Percentiles rank a stretch among this genome's conserved stretches.
These are phyloP conservation scores for Stomorhina lunata DNA, from an alignment of 2,888 invertebrate species.

Conservation along the genomic window DNA sequence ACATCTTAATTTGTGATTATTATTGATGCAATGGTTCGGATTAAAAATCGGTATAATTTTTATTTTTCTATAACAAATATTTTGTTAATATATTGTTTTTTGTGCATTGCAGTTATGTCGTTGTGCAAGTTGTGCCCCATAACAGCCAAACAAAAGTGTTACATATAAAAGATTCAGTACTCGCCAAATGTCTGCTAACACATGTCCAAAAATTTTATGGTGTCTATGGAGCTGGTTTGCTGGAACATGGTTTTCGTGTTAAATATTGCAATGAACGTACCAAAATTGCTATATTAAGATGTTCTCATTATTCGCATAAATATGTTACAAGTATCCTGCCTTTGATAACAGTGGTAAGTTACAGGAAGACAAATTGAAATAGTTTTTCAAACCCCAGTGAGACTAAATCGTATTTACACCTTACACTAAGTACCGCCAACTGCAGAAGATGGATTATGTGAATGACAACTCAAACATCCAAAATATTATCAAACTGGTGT, in stretches of 20 bases:
- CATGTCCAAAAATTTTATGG: slow-evolving; percentile 87
- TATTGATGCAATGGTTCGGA: slow-evolving; percentile 83
- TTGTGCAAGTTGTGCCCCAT: slow-evolving; percentile 83
- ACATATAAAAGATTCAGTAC: slow-evolving; percentile 79
- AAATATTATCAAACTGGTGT: too few relatives aligned
- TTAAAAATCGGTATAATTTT: slow-evolving; percentile 83
- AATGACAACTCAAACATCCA: too few relatives aligned
- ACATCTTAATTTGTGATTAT: not conserved
- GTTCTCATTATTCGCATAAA: slow-evolving; percentile 87
- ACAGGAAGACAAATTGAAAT: too few relatives aligned
- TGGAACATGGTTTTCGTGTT: slow-evolving; percentile 86
- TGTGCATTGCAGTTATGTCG: slow-evolving; percentile 82
- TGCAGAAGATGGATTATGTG: too few relatives aligned
- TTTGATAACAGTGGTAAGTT: slow-evolving; percentile 82
- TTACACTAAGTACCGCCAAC: too few relatives aligned
- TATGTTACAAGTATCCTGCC: slow-evolving; percentile 86
- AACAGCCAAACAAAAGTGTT: slow-evolving; percentile 75
- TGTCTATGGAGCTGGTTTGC: slow-evolving; percentile 87
- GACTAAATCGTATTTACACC: too few relatives aligned
- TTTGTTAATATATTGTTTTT: not conserved
- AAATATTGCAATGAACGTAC: slow-evolving; percentile 91
- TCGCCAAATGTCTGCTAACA: slow-evolving; percentile 80
- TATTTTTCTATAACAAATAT: slow-evolving; percentile 11
- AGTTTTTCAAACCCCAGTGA: too few relatives aligned
- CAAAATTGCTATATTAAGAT: slow-evolving; percentile 86